Evolutionary conservation across 1,140 invertebrate species (phyloP).

Genomic region (Cydia amplana): DNA sequence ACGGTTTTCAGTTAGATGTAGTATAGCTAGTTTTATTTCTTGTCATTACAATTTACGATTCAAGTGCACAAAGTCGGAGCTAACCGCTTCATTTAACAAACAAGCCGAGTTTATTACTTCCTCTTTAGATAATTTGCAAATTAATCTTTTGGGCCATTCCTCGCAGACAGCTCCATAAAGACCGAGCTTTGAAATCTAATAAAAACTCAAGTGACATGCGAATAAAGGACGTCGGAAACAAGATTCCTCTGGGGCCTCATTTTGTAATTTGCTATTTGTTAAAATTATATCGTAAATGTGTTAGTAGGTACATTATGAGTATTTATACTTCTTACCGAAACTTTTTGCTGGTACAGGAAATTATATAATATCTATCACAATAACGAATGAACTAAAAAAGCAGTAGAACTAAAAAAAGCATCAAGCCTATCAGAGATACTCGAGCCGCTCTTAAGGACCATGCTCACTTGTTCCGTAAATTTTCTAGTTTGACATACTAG

Average conservation of each 20-base stretch:
- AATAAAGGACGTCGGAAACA: conserved; percentile 22
- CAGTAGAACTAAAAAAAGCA: neutral
- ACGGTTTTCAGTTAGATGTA: too few relatives aligned
- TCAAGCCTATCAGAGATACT: neutral
- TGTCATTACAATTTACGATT: neutral
- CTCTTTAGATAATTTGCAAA: conserved; percentile 14
- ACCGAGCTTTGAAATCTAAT: conserved; percentile 22
- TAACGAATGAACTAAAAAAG: neutral
- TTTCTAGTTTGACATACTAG: neutral
- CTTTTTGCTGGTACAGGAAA: conserved; percentile 1
- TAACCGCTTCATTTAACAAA: neutral
- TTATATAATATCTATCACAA: conserved; percentile 7
- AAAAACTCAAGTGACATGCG: conserved; percentile 28
- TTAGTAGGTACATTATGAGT: neutral
- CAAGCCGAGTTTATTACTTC: conserved; percentile 9
- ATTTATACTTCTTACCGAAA: conserved; percentile 4
- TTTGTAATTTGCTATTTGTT: neutral
- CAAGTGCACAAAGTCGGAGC: neutral
- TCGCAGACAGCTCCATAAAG: conserved; percentile 6
- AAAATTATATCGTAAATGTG: neutral
- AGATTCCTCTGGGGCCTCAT: neutral
- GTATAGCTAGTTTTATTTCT: neutral
- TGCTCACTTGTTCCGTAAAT: neutral
- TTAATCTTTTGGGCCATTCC: conserved; percentile 20
- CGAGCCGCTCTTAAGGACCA: conserved; percentile 1